These are phyloP conservation scores for Calephelis perditalis DNA, from an alignment of 2,888 invertebrate genomes.

Conservation along the genomic window DNA sequence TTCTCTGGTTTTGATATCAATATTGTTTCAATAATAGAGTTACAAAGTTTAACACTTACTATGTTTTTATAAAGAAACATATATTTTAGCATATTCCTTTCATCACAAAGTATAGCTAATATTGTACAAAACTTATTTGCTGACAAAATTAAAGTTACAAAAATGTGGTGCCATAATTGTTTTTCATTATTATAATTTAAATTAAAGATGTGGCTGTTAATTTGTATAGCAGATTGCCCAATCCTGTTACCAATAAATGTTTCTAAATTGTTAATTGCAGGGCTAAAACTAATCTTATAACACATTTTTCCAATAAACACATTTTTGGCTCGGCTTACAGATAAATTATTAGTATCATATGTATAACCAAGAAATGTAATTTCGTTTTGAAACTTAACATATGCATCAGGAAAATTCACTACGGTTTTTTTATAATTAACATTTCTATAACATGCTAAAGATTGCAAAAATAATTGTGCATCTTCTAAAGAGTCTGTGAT, in stretches of 20 bases:
- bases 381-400: constrained; percentile 44
- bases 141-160: constrained; percentile 62
- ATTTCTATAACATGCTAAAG: constrained; percentile 57
- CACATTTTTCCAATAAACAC: constrained; percentile 65
- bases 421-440: constrained; percentile 64
- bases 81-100: constrained; percentile 46
- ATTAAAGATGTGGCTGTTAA: constrained; percentile 65
- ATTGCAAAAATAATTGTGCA: constrained; percentile 52
- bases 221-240: constrained; percentile 61
- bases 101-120: constrained; percentile 51
- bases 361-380: constrained; percentile 62
- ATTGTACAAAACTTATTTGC: constrained; percentile 72
- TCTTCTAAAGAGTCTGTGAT: constrained; percentile 58
- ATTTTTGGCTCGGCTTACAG: constrained; percentile 57
- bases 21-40: constrained; percentile 53
- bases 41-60: constrained; percentile 61
- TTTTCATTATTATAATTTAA: constrained; percentile 54
- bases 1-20: constrained; percentile 45
- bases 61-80: constrained; percentile 55
- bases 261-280: constrained; percentile 44
- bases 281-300: constrained; percentile 63
- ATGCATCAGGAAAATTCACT: constrained; percentile 52
- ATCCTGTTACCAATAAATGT: constrained; percentile 64
- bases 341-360: constrained; percentile 54
- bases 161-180: constrained; percentile 59